Base-by-base conservation (phyloP, 2,113 vertebrate genomes). In the Mirza zaza region DNA sequence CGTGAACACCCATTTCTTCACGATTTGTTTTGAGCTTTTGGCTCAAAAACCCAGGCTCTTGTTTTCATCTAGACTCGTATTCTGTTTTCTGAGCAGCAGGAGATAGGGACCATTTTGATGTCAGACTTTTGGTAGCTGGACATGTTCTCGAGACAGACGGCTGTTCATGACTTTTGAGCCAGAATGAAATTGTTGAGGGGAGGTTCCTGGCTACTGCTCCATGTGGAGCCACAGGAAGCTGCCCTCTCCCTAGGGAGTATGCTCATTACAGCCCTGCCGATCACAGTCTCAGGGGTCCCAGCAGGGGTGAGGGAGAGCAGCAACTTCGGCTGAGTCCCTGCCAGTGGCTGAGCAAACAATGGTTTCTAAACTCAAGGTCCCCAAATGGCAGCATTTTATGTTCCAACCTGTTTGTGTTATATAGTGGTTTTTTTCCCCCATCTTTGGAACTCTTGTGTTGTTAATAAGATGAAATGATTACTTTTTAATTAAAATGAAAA, bases 401-500 rank as follows among this genome's bases (percentile, higher is more conserved):
- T 98, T 98, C 97, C 97, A 96, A 97, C 92, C 96, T 98, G 97
- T 99, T 98, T 98, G 98, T 98, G 98, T 98, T 98, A 97, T 97
- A 98, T 97, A 98, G 95, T 97, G 96, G 96, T 95, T 93, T 23
- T 23, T 42, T 73, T 96, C 13, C 0, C 18, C 18, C 94, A 61
- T 63, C 90, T 97, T 98, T 95, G 93, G 76, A 97, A 97, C 77
- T 95, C 90, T 86, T 98, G 98, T 98, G 98, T 98, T 98, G 98
- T 98, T 98, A 98, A 98, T 97, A 97, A 98, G 94, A 98, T 96
- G 93, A 97, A 89, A 97, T 98, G 85, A 85, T 98, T 98, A 98
- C 98, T 98, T 99, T 99, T 98, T 98, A 98, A 99, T 98, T 98
- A 98, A 98, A 98, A 98, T 91, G 94, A 84, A 92, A 87, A 96